These are phyloP conservation scores for Xanthostigma xanthostigma DNA, from an alignment of 2,888 invertebrate genomes.

Conservation along the genomic window DNA sequence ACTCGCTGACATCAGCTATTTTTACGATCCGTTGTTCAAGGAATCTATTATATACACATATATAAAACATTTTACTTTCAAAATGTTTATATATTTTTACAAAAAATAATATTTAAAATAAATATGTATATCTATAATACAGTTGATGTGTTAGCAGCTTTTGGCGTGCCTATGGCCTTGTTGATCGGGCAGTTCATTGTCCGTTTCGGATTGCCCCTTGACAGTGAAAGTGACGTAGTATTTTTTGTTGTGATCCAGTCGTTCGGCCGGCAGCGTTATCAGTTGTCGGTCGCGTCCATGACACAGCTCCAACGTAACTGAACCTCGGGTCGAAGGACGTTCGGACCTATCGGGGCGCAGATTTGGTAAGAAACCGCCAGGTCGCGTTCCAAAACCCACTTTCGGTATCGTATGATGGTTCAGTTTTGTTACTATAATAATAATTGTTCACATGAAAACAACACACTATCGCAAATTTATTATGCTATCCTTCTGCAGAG, in stretches of 20 bases:
- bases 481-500: no score
- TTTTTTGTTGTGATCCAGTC: slow-evolving; percentile 73
- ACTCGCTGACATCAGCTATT: no score
- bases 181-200: slow-evolving; percentile 25
- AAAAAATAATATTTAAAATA: no score
- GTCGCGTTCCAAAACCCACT: slow-evolving; percentile 33
- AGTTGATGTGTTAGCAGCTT: slow-evolving; percentile 23
- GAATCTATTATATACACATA: no score
- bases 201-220: slow-evolving; percentile 50
- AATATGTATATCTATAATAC: no score
- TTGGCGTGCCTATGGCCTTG: slow-evolving; percentile 28
- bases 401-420: slow-evolving; percentile 70
- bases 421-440: slow-evolving; percentile 54
- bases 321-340: slow-evolving; percentile 23
- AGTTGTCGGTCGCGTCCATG: slow-evolving; percentile 75
- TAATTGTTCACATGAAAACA: slow-evolving; percentile 1
- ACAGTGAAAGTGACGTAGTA: slow-evolving; percentile 90
- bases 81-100: no score
- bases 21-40: no score
- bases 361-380: slow-evolving; percentile 47
- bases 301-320: slow-evolving; percentile 64
- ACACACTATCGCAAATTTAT: no score
- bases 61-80: no score
- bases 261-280: slow-evolving; percentile 75
- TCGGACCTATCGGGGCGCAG: slow-evolving; percentile 32